Evolutionary conservation across 1,140 invertebrate genomes (phyloP).

Genomic region (Solenopsis invicta): DNA sequence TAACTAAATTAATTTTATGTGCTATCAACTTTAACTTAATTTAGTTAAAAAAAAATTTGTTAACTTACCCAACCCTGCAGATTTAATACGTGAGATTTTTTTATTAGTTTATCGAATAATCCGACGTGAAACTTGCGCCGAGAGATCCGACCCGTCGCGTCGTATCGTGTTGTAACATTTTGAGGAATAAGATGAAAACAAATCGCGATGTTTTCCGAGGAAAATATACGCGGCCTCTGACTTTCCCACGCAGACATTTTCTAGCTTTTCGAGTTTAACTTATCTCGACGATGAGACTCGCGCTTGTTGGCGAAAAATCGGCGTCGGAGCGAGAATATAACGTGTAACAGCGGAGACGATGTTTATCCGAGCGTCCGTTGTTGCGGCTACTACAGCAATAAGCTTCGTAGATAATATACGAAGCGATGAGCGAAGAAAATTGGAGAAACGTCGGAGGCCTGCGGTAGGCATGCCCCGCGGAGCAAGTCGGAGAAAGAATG

Average conservation of each 20-base stretch:
- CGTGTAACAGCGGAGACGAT: not conserved
- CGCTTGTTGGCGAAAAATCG: conserved; percentile 4
- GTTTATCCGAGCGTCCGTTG: conserved; percentile 48
- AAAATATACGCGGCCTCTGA: not conserved
- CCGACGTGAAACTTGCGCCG: not conserved
- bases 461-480: not conserved
- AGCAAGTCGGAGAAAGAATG: conserved; percentile 19
- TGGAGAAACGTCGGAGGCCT: conserved; percentile 57
- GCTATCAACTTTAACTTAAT: too few species aligned
- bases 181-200: not conserved
- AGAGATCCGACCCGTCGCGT: not conserved
- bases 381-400: conserved; percentile 30
- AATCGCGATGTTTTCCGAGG: not conserved
- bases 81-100: conserved; percentile 7
- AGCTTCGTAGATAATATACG: conserved; percentile 54
- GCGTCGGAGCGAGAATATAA: not conserved
- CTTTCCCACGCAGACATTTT: not conserved
- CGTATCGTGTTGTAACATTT: conserved; percentile 1
- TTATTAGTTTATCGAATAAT: not conserved
- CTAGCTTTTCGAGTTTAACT: conserved; percentile 21
- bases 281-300: not conserved
- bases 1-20: too few species aligned
- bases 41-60: too few species aligned
- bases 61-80: too few species aligned
- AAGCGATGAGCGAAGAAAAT: conserved; percentile 61